phyloP scores from a whole-genome alignment of 2,888 invertebrate species.

The Fabriciana adippe region DNA sequence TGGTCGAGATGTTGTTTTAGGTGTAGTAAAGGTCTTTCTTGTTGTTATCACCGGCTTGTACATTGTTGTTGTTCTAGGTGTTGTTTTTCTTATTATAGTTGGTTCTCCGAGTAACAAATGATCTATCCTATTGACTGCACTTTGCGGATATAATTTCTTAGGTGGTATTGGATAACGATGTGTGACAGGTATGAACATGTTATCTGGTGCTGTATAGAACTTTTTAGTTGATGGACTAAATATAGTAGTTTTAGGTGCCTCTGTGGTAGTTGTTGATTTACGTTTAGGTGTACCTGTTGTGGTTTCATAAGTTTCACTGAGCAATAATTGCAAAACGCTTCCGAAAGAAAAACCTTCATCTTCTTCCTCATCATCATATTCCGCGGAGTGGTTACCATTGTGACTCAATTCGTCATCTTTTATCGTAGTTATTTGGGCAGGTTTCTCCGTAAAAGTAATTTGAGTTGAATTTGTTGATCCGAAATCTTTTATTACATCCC shows the following conservation, averaged over 20 bases:
- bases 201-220: conserved; percentile 43
- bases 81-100: conserved; percentile 63
- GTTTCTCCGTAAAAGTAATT: conserved; percentile 31
- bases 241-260: conserved; percentile 30
- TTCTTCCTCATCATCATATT: conserved; percentile 68
- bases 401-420: conserved; percentile 35
- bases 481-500: conserved; percentile 28
- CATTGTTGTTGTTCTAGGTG: conserved; percentile 49
- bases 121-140: conserved; percentile 68
- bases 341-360: conserved; percentile 83
- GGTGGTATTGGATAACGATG: conserved; percentile 52
- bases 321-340: conserved; percentile 83
- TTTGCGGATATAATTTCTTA: conserved; percentile 51
- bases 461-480: conserved; percentile 30
- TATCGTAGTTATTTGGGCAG: conserved; percentile 9
- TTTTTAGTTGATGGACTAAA: conserved; percentile 40
- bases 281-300: conserved; percentile 52
- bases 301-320: conserved; percentile 73
- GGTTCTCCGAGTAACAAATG: conserved; percentile 73
- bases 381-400: conserved; percentile 48
- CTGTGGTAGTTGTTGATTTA: conserved; percentile 38
- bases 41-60: conserved; percentile 42
- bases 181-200: conserved; percentile 59
- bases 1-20: conserved; percentile 42
- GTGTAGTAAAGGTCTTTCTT: conserved; percentile 35